These are phyloP conservation scores for Dioctria rufipes DNA, from an alignment of 2,888 invertebrate species.

Conservation along the genomic window DNA sequence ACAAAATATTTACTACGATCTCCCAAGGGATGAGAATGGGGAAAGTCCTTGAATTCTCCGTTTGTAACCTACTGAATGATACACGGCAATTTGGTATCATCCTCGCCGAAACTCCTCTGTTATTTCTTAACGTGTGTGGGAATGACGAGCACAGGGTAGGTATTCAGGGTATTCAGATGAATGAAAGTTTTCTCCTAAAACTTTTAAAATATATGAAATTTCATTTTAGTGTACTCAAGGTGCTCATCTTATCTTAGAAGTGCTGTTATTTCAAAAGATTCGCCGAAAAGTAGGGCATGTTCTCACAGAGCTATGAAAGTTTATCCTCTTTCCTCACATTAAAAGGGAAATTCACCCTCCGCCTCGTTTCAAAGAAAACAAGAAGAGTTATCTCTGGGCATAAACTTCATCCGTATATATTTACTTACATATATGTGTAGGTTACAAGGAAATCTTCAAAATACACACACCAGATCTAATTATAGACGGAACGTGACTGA, in stretches of 20 bases:
- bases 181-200: constrained; percentile 45
- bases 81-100: background rate
- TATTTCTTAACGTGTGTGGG: too few species aligned
- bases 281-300: constrained; percentile 35
- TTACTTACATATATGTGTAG: constrained; percentile 13
- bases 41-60: background rate
- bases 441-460: constrained; percentile 36
- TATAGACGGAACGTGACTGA: constrained; percentile 52
- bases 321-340: constrained; percentile 19
- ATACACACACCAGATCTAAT: constrained; percentile 48
- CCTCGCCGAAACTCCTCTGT: background rate
- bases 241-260: constrained; percentile 44
- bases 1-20: too few species aligned
- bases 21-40: too few species aligned
- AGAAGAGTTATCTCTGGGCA: constrained; percentile 45
- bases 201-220: constrained; percentile 51
- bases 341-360: constrained; percentile 35
- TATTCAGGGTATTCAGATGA: constrained; percentile 20
- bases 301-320: constrained; percentile 30
- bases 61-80: background rate
- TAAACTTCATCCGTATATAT: constrained; percentile 31
- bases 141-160: background rate
- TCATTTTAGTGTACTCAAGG: constrained; percentile 48
- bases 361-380: constrained; percentile 13
- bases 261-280: constrained; percentile 39